These are phyloP conservation scores for Gymnogyps californianus DNA, from an alignment of 2,113 vertebrate genomes.

Conservation along the genomic window DNA sequence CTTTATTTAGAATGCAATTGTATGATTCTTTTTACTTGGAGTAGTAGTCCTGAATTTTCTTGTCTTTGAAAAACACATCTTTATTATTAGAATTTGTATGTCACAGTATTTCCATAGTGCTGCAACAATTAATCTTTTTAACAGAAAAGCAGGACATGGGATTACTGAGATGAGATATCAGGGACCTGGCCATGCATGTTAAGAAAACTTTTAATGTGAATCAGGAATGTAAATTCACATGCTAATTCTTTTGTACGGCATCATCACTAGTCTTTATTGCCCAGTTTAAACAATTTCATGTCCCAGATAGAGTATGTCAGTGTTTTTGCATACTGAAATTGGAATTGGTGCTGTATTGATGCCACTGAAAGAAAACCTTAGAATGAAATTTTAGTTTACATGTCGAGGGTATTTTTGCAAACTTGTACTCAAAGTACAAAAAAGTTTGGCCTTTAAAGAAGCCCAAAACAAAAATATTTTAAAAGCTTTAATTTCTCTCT, in stretches of 20 bases:
- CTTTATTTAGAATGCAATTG: background rate
- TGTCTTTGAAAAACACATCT: background rate
- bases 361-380: background rate
- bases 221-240: background rate
- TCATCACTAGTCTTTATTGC: background rate
- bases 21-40: background rate
- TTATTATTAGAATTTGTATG: background rate
- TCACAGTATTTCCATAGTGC: background rate
- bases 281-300: background rate
- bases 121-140: background rate
- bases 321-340: background rate
- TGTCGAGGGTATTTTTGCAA: background rate
- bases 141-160: background rate
- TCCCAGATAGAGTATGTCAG: background rate
- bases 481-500: background rate
- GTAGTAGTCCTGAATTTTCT: background rate
- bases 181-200: background rate
- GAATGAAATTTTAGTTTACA: background rate
- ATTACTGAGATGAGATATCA: background rate
- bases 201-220: background rate
- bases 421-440: background rate
- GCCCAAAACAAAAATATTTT: background rate
- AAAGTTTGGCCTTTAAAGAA: too few species aligned
- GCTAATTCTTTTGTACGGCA: background rate
- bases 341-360: background rate